Percentiles rank a stretch among this genome's conserved stretches.
These are phyloP conservation scores for Aspidoscelis tigris DNA, from an alignment of 2,113 vertebrate species.

Conservation along the genomic window DNA sequence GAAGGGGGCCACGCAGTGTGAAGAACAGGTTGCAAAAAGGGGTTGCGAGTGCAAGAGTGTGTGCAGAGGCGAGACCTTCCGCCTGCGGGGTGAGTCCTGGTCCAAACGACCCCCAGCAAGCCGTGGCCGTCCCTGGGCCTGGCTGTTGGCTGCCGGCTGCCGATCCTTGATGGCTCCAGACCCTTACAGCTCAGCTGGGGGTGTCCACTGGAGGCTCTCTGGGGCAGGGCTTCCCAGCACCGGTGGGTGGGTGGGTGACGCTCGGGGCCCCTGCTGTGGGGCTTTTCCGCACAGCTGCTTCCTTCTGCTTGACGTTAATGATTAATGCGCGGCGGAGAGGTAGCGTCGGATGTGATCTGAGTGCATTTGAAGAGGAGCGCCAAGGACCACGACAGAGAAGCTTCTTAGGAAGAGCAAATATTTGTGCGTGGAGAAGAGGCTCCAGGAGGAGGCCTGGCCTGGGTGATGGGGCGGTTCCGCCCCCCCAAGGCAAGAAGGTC, in stretches of 20 bases:
- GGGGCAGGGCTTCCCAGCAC: neutral
- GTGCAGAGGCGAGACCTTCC: too few species aligned
- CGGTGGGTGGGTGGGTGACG: neutral
- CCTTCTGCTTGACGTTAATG: conserved; percentile 75
- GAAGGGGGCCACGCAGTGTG: too few species aligned
- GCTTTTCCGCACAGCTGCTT: conserved; percentile 42
- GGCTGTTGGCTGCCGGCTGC: too few species aligned
- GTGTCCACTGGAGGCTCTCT: neutral
- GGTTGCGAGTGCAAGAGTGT: too few species aligned
- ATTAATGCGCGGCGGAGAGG: conserved; percentile 75
- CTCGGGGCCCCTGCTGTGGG: too few species aligned
- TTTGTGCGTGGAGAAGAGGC: conserved; percentile 78
- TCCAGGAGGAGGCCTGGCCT: conserved; percentile 35
- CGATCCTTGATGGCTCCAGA: too few species aligned
- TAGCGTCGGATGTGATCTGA: conserved; percentile 76
- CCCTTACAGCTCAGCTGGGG: too few species aligned
- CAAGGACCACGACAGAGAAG: conserved; percentile 76
- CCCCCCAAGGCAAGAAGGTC: neutral
- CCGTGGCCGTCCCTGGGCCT: neutral
- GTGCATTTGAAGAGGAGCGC: conserved; percentile 73
- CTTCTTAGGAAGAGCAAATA: conserved; percentile 76
- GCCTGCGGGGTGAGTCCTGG: too few species aligned
- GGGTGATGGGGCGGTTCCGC: neutral
- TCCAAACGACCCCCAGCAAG: neutral
- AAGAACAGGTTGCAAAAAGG: too few species aligned